Conservation (phyloP, 2,113 vertebrate species). For the Ictalurus punctatus region DNA sequence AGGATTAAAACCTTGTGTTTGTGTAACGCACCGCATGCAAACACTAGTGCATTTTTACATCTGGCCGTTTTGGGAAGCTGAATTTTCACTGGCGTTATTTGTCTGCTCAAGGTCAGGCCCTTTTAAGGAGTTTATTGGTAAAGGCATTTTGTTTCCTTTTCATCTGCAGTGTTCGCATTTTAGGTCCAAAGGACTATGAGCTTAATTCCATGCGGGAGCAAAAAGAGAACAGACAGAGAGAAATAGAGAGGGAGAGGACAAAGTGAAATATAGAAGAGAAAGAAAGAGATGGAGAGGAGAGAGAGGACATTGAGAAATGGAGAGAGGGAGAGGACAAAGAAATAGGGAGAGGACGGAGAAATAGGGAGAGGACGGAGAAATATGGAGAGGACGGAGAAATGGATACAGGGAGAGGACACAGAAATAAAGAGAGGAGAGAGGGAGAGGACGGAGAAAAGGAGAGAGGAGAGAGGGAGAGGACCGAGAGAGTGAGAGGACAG, state of each 20-base stretch:
- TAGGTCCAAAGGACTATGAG: too few species aligned
- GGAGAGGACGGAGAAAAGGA: background rate
- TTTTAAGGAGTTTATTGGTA: background rate
- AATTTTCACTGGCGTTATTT: background rate
- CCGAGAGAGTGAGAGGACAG: too few species aligned
- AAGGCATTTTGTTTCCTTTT: background rate
- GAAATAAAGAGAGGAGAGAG: background rate
- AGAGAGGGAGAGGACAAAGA: background rate
- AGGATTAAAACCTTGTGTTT: background rate
- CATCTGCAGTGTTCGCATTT: background rate
- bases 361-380: background rate
- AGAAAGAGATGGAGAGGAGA: background rate
- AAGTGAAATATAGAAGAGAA: background rate
- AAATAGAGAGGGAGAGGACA: background rate
- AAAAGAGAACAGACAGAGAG: background rate
- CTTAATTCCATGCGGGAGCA: too few species aligned
- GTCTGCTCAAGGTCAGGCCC: background rate
- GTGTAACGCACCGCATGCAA: background rate
- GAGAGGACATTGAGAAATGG: background rate
- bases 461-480: background rate
- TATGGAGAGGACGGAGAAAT: background rate
- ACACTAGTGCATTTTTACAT: constrained; percentile 5
- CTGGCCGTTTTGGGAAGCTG: background rate
- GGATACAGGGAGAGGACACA: background rate
- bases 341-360: too few species aligned